Conservation (phyloP, 2,113 vertebrate species). For the Prietella phreatophila region DNA sequence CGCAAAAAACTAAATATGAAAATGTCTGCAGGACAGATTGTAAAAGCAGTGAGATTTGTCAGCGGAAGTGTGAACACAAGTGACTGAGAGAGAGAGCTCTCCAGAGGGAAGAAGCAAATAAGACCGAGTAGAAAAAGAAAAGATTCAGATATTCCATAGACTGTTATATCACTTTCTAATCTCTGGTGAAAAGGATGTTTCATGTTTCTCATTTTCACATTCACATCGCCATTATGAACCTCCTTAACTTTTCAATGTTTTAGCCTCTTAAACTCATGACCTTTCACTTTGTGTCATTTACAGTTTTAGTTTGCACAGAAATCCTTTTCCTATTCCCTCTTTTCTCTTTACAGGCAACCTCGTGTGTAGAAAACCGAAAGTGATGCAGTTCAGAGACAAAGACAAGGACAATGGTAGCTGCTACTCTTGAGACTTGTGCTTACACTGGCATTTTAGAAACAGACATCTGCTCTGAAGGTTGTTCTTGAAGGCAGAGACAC, state of each 20-base stretch:
- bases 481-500: neutral
- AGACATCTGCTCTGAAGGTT: constrained; percentile 13
- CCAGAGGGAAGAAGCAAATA: neutral
- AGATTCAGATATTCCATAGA: neutral
- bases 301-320: neutral
- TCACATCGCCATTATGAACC: neutral
- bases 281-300: neutral
- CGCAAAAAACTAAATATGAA: neutral
- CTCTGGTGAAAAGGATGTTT: neutral
- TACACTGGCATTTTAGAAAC: neutral
- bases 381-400: neutral
- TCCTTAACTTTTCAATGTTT: neutral
- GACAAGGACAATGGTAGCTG: neutral
- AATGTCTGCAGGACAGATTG: neutral
- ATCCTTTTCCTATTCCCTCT: neutral
- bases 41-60: neutral
- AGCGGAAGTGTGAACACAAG: neutral
- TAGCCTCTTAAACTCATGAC: neutral
- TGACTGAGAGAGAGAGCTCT: neutral
- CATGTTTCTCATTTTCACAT: neutral
- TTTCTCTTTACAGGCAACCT: neutral
- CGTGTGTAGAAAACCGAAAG: neutral
- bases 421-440: neutral
- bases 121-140: neutral
- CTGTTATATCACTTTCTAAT: neutral